Conservation (phyloP, 1,140 invertebrate species). For the Sitobion miscanthi region DNA sequence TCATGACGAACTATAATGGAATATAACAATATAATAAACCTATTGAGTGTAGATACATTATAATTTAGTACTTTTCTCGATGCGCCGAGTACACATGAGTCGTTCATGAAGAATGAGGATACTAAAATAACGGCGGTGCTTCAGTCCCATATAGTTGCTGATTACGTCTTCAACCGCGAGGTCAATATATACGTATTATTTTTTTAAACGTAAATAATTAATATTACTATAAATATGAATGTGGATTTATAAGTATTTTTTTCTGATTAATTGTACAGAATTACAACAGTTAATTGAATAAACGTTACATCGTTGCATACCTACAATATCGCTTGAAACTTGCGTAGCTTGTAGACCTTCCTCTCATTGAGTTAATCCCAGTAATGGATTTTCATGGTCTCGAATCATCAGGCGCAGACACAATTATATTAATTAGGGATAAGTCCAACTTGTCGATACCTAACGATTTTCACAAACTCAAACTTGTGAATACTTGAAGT, state of each 20-base stretch:
- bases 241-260: neutral
- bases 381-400: neutral
- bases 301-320: neutral
- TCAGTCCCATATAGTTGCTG: neutral
- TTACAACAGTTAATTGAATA: neutral
- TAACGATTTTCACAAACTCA: neutral
- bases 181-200: neutral
- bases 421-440: neutral
- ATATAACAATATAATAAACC: neutral
- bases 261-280: neutral
- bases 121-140: constrained; percentile 8
- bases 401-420: neutral
- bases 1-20: neutral
- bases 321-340: neutral
- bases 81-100: neutral
- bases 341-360: neutral
- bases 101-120: neutral
- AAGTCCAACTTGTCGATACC: too few species aligned
- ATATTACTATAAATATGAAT: neutral
- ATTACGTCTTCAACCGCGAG: neutral
- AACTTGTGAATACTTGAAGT: neutral
- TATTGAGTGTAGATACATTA: neutral
- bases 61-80: neutral
- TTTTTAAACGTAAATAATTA: neutral
- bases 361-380: neutral